Conservation (phyloP, 2,888 invertebrate species). For the Torymus auratus region DNA sequence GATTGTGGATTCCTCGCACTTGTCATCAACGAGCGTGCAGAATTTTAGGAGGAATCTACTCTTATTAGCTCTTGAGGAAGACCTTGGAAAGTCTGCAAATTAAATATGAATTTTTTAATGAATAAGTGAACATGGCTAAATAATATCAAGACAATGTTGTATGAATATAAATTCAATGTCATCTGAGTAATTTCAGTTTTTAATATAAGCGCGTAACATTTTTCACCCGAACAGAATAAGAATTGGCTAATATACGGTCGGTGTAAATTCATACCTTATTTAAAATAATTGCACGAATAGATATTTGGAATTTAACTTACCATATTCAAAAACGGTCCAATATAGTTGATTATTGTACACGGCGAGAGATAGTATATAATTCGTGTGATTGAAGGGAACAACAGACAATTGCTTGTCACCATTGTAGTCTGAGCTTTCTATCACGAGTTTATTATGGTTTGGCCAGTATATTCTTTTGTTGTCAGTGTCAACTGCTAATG, state of each 20-base stretch:
- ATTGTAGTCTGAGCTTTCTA: constrained; percentile 33
- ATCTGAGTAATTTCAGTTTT: no score
- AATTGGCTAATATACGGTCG: no score
- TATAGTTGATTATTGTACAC: constrained; percentile 13
- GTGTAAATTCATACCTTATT: no score
- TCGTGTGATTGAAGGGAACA: background rate
- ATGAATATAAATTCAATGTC: no score
- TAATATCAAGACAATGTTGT: no score
- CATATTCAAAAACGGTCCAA: constrained; percentile 5
- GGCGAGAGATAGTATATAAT: background rate
- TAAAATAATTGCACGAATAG: background rate
- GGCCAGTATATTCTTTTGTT: constrained; percentile 32
- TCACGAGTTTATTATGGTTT: background rate
- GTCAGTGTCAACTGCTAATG: background rate
- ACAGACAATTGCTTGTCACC: constrained; percentile 1
- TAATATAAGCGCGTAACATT: no score
- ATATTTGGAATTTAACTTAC: background rate
- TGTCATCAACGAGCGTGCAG: background rate
- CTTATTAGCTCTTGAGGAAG: background rate
- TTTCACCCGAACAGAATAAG: no score
- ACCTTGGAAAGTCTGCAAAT: background rate
- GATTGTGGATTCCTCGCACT: background rate
- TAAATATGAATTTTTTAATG: background rate
- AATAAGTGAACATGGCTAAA: no score
- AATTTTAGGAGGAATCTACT: background rate